Conservation (phyloP, 2,797 vertebrate genomes). For the Ciconia nigra region DNA sequence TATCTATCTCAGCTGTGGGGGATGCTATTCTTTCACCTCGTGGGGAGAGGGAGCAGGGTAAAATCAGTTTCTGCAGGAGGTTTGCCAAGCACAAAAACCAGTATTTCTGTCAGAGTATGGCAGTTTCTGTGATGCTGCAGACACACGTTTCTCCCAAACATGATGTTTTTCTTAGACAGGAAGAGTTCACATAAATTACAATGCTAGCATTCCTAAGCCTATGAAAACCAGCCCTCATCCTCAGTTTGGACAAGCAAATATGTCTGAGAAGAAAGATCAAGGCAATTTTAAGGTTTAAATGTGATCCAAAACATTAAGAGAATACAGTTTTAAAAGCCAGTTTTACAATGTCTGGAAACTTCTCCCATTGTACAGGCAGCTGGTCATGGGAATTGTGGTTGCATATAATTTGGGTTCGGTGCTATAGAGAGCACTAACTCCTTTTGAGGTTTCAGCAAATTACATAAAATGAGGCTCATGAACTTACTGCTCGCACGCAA, state of each 20-base stretch:
- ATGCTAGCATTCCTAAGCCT: neutral
- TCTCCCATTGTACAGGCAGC: neutral
- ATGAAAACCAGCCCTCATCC: neutral
- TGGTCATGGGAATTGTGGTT: neutral
- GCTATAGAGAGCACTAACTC: neutral
- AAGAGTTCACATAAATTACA: conserved; percentile 17
- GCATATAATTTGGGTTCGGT: neutral
- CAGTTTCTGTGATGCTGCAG: neutral
- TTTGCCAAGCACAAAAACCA: neutral
- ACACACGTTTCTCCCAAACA: neutral
- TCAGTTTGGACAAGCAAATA: neutral
- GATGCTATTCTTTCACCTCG: neutral
- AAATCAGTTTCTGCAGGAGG: neutral
- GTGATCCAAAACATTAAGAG: neutral
- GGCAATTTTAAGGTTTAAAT: neutral
- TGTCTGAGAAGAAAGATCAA: conserved; percentile 3
- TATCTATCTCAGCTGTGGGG: neutral
- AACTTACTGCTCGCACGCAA: neutral
- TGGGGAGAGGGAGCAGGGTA: neutral
- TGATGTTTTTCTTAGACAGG: neutral
- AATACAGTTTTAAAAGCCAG: neutral
- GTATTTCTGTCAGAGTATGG: neutral
- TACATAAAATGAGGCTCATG: neutral
- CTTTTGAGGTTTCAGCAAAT: neutral
- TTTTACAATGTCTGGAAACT: neutral